Evolutionary conservation across 2,888 invertebrate genomes (phyloP).

Genomic region (Torymus texanus): DNA sequence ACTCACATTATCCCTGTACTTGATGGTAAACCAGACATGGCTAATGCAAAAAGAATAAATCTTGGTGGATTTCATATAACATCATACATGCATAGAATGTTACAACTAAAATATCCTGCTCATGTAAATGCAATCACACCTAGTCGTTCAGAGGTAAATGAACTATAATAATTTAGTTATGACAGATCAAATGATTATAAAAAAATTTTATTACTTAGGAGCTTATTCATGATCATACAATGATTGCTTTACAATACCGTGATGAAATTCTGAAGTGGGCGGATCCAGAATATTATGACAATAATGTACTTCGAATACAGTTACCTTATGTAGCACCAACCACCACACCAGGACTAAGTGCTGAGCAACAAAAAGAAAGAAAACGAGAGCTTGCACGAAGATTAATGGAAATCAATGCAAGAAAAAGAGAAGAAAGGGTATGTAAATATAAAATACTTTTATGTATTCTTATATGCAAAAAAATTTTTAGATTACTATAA

Average conservation of each 20-base stretch:
- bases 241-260: conserved; percentile 86
- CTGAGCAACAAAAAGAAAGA: conserved; percentile 90
- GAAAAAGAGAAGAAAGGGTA: conserved; percentile 89
- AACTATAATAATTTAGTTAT: neutral
- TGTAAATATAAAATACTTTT: conserved; percentile 46
- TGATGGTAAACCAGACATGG: conserved; percentile 81
- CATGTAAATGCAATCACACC: conserved; percentile 92
- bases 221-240: conserved; percentile 87
- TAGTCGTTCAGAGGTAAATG: conserved; percentile 84
- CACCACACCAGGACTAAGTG: conserved; percentile 81
- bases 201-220: conserved; percentile 76
- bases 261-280: conserved; percentile 89
- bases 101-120: conserved; percentile 95
- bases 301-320: conserved; percentile 89
- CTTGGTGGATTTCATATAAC: conserved; percentile 92
- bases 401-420: conserved; percentile 91
- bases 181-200: conserved; percentile 4
- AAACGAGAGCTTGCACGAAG: conserved; percentile 90
- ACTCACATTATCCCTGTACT: conserved; percentile 92
- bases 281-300: conserved; percentile 87
- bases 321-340: conserved; percentile 85
- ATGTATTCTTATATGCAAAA: too few relatives aligned
- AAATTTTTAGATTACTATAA: too few relatives aligned
- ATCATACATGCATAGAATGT: conserved; percentile 87
- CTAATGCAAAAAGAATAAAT: conserved; percentile 88